Conservation (phyloP, 2,797 vertebrate species). For the Coreius guichenoti region DNA sequence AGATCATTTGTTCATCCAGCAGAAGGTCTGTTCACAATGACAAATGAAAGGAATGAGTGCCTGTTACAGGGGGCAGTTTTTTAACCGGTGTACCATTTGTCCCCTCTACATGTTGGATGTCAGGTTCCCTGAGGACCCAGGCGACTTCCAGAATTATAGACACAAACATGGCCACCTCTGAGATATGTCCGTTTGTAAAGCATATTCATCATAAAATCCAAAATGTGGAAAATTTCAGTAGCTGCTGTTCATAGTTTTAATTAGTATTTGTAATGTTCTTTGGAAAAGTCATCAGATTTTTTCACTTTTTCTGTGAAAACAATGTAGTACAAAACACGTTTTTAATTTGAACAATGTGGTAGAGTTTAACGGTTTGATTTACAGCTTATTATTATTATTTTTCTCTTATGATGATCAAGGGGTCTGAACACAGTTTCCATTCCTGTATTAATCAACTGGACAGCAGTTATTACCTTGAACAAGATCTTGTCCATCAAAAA, state of each 20-base stretch:
- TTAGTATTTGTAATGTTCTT: not conserved
- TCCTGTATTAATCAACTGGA: constrained; percentile 16
- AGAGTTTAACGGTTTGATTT: not conserved
- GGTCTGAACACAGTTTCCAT: constrained; percentile 18
- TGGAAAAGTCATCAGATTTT: not conserved
- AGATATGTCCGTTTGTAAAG: not conserved
- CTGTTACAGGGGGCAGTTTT: constrained; percentile 38
- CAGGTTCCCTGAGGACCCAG: not conserved
- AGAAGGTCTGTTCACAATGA: constrained; percentile 32
- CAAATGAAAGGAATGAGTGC: constrained; percentile 24
- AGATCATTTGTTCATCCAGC: constrained; percentile 28
- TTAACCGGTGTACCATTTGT: constrained; percentile 1
- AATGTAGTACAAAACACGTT: not conserved
- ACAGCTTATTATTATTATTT: not conserved
- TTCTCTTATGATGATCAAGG: not conserved
- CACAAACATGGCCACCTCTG: not conserved
- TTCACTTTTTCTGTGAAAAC: not conserved
- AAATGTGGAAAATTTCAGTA: not conserved
- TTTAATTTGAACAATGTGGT: not conserved
- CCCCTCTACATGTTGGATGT: not conserved
- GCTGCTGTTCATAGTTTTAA: not conserved
- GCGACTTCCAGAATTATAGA: not conserved
- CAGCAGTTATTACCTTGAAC: constrained; percentile 15
- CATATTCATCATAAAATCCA: not conserved
- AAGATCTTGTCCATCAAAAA: constrained; percentile 23